Evolutionary conservation across 2,797 vertebrate species (phyloP).

Genomic region (Gadopsis bispinosus): DNA sequence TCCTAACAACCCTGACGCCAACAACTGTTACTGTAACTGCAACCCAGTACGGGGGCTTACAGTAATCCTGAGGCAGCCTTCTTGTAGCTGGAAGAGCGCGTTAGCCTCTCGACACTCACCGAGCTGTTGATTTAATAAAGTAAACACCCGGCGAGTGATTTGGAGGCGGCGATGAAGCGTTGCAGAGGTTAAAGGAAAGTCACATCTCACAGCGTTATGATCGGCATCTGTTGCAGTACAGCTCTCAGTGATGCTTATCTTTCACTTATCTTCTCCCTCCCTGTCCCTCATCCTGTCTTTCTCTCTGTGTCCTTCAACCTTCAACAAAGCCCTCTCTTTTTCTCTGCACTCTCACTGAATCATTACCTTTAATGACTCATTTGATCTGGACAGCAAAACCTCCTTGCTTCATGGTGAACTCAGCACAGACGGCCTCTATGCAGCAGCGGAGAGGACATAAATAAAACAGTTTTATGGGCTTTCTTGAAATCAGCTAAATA

Average conservation of each 20-base stretch:
- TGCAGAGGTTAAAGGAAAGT: slow-evolving; percentile 42
- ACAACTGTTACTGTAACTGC: slow-evolving; percentile 73
- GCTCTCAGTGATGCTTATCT: slow-evolving; percentile 9
- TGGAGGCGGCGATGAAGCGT: slow-evolving; percentile 24
- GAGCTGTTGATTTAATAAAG: slow-evolving; percentile 53
- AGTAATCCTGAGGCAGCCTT: slow-evolving; percentile 60
- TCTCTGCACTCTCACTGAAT: slow-evolving; percentile 51
- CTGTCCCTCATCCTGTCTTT: background rate
- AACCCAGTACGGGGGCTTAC: slow-evolving; percentile 53
- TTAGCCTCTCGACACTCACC: slow-evolving; percentile 40
- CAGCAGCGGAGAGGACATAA: slow-evolving; percentile 47
- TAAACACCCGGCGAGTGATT: slow-evolving; percentile 31
- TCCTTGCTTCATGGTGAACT: slow-evolving; percentile 18
- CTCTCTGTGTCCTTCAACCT: slow-evolving; percentile 53
- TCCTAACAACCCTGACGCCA: slow-evolving; percentile 57
- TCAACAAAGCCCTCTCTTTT: slow-evolving; percentile 37
- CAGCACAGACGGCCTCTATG: background rate
- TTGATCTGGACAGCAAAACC: slow-evolving; percentile 44
- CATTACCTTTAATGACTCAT: slow-evolving; percentile 64
- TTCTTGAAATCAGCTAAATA: slow-evolving; percentile 66
- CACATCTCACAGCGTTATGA: background rate
- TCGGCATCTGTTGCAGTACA: slow-evolving; percentile 27
- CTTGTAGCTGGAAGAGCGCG: slow-evolving; percentile 39
- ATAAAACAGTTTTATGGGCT: slow-evolving; percentile 59
- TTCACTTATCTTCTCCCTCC: slow-evolving; percentile 13